A percentile compares a stretch with the other conserved stretches of the same genome.
Evolutionary conservation across 2,797 vertebrate genomes (phyloP).

Genomic region (Pempheris klunzingeri): DNA sequence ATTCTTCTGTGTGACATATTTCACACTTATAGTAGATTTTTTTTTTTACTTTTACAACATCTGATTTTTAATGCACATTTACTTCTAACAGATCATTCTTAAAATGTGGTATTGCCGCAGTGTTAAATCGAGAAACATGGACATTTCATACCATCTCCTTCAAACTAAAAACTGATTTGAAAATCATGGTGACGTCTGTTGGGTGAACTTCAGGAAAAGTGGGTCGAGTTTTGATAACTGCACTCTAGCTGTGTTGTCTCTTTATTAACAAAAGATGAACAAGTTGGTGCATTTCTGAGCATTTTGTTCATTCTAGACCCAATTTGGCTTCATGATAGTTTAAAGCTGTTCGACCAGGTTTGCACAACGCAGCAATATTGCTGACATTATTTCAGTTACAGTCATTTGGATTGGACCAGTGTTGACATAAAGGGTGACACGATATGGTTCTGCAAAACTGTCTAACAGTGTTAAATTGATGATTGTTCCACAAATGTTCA

Average conservation of each 20-base stretch:
- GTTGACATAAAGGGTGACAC: neutral
- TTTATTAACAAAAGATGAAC: neutral
- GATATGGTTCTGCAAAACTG: neutral
- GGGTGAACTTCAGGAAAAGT: neutral
- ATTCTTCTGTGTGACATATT: too few species aligned
- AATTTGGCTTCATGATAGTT: neutral
- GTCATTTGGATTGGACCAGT: neutral
- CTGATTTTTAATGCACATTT: neutral
- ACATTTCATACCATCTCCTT: neutral
- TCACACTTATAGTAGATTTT: neutral
- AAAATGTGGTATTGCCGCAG: neutral
- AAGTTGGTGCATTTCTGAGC: neutral
- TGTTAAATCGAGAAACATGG: too few species aligned
- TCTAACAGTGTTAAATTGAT: conserved; percentile 26
- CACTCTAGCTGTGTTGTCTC: neutral
- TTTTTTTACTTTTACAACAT: neutral
- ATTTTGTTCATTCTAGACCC: neutral
- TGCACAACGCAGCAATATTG: neutral
- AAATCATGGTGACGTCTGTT: neutral
- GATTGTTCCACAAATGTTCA: conserved; percentile 24
- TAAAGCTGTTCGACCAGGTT: neutral
- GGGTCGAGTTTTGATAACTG: neutral
- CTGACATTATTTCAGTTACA: neutral
- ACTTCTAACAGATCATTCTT: neutral
- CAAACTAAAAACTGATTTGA: neutral